Base-by-base conservation (phyloP, 1,140 invertebrate species). In the Aradophagus sp. region DNA sequence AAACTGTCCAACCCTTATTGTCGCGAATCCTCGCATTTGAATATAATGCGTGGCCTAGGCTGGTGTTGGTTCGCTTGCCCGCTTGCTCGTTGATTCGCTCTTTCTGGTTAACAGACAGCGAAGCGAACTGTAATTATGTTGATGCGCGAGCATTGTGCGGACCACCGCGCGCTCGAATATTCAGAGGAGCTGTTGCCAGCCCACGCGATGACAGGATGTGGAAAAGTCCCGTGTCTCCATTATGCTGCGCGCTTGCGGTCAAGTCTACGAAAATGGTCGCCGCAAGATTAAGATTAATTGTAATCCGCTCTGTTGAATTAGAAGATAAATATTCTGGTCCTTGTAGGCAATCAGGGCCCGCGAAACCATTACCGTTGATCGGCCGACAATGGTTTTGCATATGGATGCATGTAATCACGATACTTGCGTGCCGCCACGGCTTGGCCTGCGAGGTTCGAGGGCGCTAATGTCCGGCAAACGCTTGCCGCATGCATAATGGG, bases 121-220 rank as follows among this genome's bases (percentile, higher is more conserved):
- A 78, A 77, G 77, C 75, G 76, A 80, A 78, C 80, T 82, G 80
- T 81, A 84, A 83, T 82, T 82, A 82, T 82, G 81, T 80, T 83
- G 80, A 83, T 83, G 77, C 75, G 76, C 75, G 32, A 67, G 72
- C 69, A 83, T 79, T 78, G 79, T 77, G 52, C 39, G 16, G 58
- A 62, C 58, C 62, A 53, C 62, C 61, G 39, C 15, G 26, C 26
- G 42, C 29, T 52, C 34, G 15, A 63, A 63, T 63, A 58, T 39
- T 50, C 41, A 34, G 58, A 12, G 35, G 27, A 52, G 53, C 23
- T 44, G 48, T 38, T 13, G 6, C 27, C 53, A 19, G 29, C 69
- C 62, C 56, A 58, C 56, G 56, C 62, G 45, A 66, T 56, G 62
- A 67, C 56, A 39, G 27, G 36, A 52, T n/a, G 20, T 31, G 20